These are phyloP conservation scores for Chaetorhynchus papuensis DNA, from an alignment of 2,113 vertebrate genomes.

Conservation along the genomic window DNA sequence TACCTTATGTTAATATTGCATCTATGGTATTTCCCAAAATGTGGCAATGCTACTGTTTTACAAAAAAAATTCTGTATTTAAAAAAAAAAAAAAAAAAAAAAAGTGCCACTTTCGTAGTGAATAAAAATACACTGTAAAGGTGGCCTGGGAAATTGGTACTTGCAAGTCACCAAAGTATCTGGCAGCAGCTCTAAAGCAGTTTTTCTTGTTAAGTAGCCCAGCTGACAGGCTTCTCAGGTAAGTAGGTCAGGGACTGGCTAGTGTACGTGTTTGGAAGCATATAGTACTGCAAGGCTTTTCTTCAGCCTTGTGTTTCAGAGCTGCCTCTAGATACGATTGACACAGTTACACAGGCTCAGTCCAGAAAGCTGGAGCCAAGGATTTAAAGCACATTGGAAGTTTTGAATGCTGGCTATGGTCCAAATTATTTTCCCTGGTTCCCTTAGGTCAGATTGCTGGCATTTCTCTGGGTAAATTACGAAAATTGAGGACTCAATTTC, in stretches of 20 bases:
- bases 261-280: constrained; percentile 56
- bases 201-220: constrained; percentile 45
- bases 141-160: not conserved
- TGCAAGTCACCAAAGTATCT: not conserved
- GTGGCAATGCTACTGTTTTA: not conserved
- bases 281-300: not conserved
- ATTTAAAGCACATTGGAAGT: not conserved
- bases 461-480: not conserved
- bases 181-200: constrained; percentile 8
- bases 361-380: not conserved
- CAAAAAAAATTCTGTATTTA: not conserved
- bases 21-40: not conserved
- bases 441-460: not conserved
- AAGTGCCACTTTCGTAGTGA: not conserved
- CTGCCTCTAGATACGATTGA: not conserved
- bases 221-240: constrained; percentile 44
- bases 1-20: not conserved
- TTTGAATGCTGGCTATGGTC: not conserved
- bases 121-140: not conserved
- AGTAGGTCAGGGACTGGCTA: constrained; percentile 42
- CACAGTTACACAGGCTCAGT: not conserved
- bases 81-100: not conserved
- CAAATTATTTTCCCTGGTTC: not conserved
- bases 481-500: not conserved
- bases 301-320: not conserved